A percentile compares a stretch with the other conserved stretches of the same genome.
Conservation (phyloP, 64 coral and sea anemone genomes). For the Stichodactyla helianthus region DNA sequence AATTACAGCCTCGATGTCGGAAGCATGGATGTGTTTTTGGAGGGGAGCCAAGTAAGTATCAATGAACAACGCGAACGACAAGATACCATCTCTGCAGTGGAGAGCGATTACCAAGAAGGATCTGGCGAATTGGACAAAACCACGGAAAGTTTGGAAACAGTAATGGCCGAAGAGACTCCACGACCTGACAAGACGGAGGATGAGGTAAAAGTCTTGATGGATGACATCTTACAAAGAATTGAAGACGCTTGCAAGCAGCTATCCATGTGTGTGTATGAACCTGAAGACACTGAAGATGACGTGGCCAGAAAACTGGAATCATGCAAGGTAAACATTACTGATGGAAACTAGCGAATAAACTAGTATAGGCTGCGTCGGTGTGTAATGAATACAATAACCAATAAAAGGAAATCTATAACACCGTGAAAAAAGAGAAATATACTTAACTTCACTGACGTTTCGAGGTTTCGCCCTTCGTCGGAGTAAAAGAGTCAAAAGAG, state of each 20-base stretch:
- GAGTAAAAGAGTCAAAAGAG: too few relatives aligned
- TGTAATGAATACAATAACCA: too few relatives aligned
- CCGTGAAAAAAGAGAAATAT: too few relatives aligned
- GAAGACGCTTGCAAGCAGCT: conserved; percentile 45
- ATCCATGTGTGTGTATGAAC: conserved; percentile 56
- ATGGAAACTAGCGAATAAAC: too few relatives aligned
- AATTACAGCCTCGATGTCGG: background rate
- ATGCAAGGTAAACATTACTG: conserved; percentile 45
- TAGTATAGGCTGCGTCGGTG: too few relatives aligned
- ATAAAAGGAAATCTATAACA: too few relatives aligned
- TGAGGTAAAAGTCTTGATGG: conserved; percentile 56
- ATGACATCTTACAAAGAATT: conserved; percentile 64
- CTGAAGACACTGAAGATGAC: conserved; percentile 75
- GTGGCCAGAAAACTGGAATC: conserved; percentile 55
- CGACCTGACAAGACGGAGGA: conserved; percentile 45
- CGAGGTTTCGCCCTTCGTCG: too few relatives aligned
- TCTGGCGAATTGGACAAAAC: conserved; percentile 22
- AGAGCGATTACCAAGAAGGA: conserved; percentile 19
- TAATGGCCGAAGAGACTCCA: conserved; percentile 53
- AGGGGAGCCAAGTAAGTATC: too few relatives aligned
- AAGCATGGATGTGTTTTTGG: background rate
- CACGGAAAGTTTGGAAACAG: conserved; percentile 77
- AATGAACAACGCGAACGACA: conserved; percentile 11
- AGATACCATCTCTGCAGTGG: conserved; percentile 11
- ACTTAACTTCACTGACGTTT: too few relatives aligned